These are phyloP conservation scores for Phallusia fumigata DNA, from an alignment of 23 tunicate species.

Conservation along the genomic window DNA sequence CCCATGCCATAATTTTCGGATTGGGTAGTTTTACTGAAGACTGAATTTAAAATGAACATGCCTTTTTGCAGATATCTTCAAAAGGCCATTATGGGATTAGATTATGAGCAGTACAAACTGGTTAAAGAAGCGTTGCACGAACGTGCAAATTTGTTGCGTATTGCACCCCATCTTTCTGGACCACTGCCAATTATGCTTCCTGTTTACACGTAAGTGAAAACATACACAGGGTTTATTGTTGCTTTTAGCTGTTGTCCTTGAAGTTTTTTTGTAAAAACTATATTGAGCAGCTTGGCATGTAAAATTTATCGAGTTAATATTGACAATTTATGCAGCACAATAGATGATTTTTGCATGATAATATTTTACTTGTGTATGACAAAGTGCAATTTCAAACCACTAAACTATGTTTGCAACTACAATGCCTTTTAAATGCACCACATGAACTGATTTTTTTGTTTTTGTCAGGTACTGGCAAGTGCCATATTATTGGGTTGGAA, in stretches of 20 bases:
- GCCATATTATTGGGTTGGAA: constrained; percentile 94
- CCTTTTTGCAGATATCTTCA: constrained; percentile 68
- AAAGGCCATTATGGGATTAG: constrained; percentile 86
- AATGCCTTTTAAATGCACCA: no score
- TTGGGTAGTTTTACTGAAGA: no score
- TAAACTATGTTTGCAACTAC: no score
- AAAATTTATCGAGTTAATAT: no score
- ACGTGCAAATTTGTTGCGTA: constrained; percentile 75
- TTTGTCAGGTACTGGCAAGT: constrained; percentile 79
- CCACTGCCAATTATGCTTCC: constrained; percentile 97
- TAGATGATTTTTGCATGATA: not conserved
- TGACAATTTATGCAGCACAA: no score
- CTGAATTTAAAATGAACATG: not conserved
- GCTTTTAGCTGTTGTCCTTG: not conserved
- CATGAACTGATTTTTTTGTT: not conserved
- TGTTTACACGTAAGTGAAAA: constrained; percentile 73
- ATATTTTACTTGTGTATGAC: not conserved
- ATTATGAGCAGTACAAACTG: constrained; percentile 70
- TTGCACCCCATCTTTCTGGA: constrained; percentile 88
- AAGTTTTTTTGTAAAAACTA: not conserved
- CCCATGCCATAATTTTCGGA: no score
- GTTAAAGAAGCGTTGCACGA: constrained; percentile 92
- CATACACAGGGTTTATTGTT: not conserved
- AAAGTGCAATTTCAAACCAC: no score
- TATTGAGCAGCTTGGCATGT: not conserved